Base-by-base conservation (phyloP, 2,888 invertebrate species). In the Scaeva pyrastri region DNA sequence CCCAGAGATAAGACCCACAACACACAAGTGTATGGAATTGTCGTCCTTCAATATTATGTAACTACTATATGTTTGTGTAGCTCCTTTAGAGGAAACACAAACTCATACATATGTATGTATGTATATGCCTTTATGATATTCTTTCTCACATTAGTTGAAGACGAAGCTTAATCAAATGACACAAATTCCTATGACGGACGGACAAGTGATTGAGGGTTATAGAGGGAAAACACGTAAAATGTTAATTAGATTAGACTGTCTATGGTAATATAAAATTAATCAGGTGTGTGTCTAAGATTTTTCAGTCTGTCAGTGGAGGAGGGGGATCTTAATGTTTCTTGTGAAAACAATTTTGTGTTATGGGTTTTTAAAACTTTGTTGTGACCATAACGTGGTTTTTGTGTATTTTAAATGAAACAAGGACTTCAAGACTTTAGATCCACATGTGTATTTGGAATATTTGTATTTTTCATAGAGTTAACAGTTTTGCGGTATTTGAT, bases 171-270 rank as follows among this genome's bases (percentile, higher is more conserved):
- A 84, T 80, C 84, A 76, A 75, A 74, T 55, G n/a, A 41, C 60
- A 60, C 48, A 58, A 52, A 14, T 26, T 43, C 16, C 55, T 23
- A n/a, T n/a, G n/a, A n/a, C n/a, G n/a, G 41, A 21, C 10, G 11
- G 23, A 39, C 45, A n/a, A 36, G 16, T 45, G 7, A 19, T 41
- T 16, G 60, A 50, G 21, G 72, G 26, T 6, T 43, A 43, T 41
- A 52, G 23, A 23, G 41, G 45, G 58, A 45, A n/a, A 19, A 60
- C 56, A 55, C 64, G 70, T 74, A 70, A 77, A 81, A 81, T 77
- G 85, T 86, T 85, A 85, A 85, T 85, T 81, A 85, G 85, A 85
- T 85, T 81, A 85, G 85, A 85, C 81, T 86, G 85, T 64, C 8
- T 31, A n/a, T n/a, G n/a, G n/a, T n/a, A 73, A 56, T 11, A 72